Percentiles rank a stretch among this genome's conserved stretches.
Evolutionary conservation across 2,888 invertebrate species (phyloP).

Genomic region (Caenorhabditis macrosperma): DNA sequence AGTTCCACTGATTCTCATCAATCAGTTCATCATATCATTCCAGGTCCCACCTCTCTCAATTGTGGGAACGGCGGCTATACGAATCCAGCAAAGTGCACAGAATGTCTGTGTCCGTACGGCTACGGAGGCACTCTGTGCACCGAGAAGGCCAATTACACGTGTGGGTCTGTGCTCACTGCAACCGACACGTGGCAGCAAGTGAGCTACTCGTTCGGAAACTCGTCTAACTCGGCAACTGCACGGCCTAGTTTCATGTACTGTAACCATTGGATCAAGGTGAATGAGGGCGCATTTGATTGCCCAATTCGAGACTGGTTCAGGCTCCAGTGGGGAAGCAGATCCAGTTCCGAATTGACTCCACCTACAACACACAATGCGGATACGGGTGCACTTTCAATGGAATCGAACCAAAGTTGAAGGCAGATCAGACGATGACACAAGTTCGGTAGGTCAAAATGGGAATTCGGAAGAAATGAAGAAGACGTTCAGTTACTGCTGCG

Average conservation of each 20-base stretch:
- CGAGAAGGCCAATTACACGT: constrained; percentile 34
- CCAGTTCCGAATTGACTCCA: constrained; percentile 49
- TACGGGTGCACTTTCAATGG: constrained; percentile 65
- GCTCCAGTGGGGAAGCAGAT: constrained; percentile 59
- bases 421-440: constrained; percentile 45
- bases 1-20: not conserved
- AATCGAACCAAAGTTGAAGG: constrained; percentile 54
- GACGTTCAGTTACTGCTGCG: constrained; percentile 53
- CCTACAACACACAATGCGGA: constrained; percentile 58
- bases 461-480: not conserved
- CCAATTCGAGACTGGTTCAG: constrained; percentile 10
- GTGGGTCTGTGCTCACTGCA: constrained; percentile 37
- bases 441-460: constrained; percentile 14
- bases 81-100: constrained; percentile 72
- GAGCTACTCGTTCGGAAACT: constrained; percentile 47
- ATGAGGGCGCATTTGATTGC: not conserved
- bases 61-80: constrained; percentile 73
- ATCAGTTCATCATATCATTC: not conserved
- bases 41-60: constrained; percentile 27
- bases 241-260: constrained; percentile 40
- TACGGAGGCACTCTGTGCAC: constrained; percentile 66
- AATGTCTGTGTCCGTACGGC: constrained; percentile 72
- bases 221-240: constrained; percentile 23
- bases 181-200: constrained; percentile 37
- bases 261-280: constrained; percentile 51